phyloP scores from a whole-genome alignment of 2,797 vertebrate species.

The Melanotaenia nigrans region DNA sequence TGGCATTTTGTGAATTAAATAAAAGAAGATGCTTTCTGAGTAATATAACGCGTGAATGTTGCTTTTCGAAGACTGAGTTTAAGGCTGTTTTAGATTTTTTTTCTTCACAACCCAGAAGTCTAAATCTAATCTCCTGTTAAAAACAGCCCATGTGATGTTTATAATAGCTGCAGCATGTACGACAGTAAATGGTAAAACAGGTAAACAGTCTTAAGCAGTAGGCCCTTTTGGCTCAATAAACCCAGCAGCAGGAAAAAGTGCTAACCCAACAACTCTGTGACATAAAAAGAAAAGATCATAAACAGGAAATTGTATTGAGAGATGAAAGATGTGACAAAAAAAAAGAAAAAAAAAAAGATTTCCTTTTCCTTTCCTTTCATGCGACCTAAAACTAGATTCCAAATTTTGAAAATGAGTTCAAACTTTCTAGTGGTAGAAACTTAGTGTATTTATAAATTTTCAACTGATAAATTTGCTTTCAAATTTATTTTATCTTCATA shows the following conservation, averaged over 20 bases:
- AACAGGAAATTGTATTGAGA: constrained; percentile 30
- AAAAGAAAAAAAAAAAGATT: background rate
- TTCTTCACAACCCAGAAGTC: too few relatives aligned
- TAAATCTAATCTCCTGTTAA: too few relatives aligned
- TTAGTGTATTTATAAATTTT: background rate
- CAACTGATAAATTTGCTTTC: background rate
- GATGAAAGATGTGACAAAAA: constrained; percentile 28
- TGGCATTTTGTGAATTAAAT: background rate
- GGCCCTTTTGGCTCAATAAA: constrained; percentile 50
- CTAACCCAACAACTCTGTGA: constrained; percentile 40
- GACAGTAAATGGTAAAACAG: constrained; percentile 17
- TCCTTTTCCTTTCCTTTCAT: background rate
- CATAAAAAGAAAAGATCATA: constrained; percentile 48
- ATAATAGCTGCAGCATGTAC: background rate
- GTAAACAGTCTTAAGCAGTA: constrained; percentile 58
- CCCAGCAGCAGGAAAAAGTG: constrained; percentile 30
- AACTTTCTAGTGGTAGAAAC: constrained; percentile 1
- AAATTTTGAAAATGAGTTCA: background rate
- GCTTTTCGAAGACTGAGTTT: background rate
- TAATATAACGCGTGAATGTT: background rate
- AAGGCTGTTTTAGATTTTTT: background rate
- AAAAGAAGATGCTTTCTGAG: constrained; percentile 4
- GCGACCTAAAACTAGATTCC: background rate
- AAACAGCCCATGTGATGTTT: background rate
- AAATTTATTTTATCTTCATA: background rate